Evolutionary conservation across 92 coral and sea anemone genomes (phyloP).

Genomic region (Epizoanthus scotinus): DNA sequence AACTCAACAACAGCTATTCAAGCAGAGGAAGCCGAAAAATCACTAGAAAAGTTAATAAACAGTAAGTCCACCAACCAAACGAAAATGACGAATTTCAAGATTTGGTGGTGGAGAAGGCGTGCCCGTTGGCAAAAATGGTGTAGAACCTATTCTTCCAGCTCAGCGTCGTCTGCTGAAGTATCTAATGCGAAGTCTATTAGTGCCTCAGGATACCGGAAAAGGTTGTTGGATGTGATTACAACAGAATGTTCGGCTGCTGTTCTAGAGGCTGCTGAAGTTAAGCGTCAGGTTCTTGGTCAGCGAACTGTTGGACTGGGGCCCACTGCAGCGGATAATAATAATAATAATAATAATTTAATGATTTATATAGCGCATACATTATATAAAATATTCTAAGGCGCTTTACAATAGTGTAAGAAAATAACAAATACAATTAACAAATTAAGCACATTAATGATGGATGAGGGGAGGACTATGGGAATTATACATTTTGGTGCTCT

Average conservation of each 20-base stretch:
- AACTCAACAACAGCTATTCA: too few species aligned
- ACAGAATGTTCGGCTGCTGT: conserved; percentile 32
- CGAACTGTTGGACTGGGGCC: too few species aligned
- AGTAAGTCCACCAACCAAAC: background rate
- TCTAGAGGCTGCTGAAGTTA: conserved; percentile 38
- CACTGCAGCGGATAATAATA: too few species aligned
- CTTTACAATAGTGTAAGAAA: too few species aligned
- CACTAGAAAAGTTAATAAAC: background rate
- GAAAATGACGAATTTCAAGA: background rate
- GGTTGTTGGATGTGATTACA: conserved; percentile 49
- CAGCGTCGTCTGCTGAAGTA: conserved; percentile 55
- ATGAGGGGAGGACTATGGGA: too few species aligned
- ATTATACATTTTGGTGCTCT: too few species aligned
- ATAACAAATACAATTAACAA: too few species aligned
- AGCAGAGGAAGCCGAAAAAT: background rate
- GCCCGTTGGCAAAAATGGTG: conserved; percentile 51
- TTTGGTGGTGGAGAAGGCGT: conserved; percentile 42
- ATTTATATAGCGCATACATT: too few species aligned
- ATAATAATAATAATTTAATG: too few species aligned
- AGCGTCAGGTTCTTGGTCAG: too few species aligned
- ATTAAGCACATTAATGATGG: too few species aligned
- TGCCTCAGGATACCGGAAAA: conserved; percentile 42
- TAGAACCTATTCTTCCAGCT: conserved; percentile 19
- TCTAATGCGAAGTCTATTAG: conserved; percentile 52
- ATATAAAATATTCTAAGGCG: too few species aligned